These are phyloP conservation scores for Danio jaintianensis DNA, from an alignment of 2,797 vertebrate genomes.

Conservation along the genomic window DNA sequence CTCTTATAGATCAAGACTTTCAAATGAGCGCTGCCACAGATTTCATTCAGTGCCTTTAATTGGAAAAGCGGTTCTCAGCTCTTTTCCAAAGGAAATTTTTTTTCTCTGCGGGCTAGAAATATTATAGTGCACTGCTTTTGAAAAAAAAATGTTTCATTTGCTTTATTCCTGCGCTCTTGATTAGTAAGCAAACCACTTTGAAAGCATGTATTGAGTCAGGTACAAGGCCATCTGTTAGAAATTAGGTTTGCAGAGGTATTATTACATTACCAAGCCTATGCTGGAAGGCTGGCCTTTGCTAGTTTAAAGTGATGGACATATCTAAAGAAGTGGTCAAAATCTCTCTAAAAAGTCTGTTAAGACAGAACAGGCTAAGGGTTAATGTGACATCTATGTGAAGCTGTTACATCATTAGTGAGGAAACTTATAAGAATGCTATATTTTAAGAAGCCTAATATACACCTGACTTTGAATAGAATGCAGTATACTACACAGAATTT, in stretches of 20 bases:
- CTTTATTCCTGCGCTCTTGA: constrained; percentile 29
- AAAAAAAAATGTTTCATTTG: constrained; percentile 14
- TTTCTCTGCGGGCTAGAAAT: constrained; percentile 33
- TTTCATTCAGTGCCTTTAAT: constrained; percentile 56
- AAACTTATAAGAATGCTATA: background rate
- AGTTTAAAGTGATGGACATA: too few species aligned
- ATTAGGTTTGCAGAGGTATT: background rate
- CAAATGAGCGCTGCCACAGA: constrained; percentile 45
- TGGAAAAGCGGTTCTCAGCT: constrained; percentile 39
- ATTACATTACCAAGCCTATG: background rate
- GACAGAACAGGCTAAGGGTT: too few species aligned
- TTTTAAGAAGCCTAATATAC: background rate
- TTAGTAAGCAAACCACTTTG: constrained; percentile 42
- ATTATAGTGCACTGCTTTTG: constrained; percentile 41
- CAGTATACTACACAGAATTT: background rate
- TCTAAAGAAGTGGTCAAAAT: too few species aligned
- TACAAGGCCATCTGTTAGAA: constrained; percentile 4
- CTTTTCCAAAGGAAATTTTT: constrained; percentile 12
- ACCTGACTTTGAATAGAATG: background rate
- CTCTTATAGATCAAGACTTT: constrained; percentile 55
- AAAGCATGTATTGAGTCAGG: constrained; percentile 14
- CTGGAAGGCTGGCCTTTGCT: background rate
- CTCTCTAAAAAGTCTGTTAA: too few species aligned
- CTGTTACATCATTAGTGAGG: background rate
- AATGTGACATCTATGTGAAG: too few species aligned